Base-by-base conservation (phyloP, 1,140 invertebrate genomes). In the Reticulitermes speratus region DNA sequence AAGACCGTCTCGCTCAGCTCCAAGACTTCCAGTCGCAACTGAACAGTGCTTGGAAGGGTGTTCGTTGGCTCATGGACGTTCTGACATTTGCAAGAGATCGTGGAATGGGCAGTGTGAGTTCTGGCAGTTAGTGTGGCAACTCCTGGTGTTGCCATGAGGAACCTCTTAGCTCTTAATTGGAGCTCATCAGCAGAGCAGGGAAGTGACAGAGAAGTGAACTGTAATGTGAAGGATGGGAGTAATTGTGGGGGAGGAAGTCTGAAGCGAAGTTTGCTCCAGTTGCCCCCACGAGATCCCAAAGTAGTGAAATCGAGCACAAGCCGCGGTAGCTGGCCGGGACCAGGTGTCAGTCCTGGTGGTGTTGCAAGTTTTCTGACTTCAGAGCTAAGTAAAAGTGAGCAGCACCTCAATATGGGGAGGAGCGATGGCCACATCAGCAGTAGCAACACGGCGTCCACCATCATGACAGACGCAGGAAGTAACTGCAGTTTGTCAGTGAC, bases 31-130 rank as follows among this genome's bases (percentile, higher is more conserved):
- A 97, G 89, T 92, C 93, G 2, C 96, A 95, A 89, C 91, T 98
- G 21, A 97, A 98, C 88, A 90, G 93, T 0, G 94, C 97, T 2
- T 99, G 98, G 98, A 98, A 98, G 89, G 95, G 95, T 44, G 95
- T 97, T 7, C 94, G 98, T 23, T 99, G 98, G 98, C 93, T 99
- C 1, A 97, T 98, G 93, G 97, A 99, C 89, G 95, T 98, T 6
- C 96, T 99, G 69, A 95, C 96, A 1, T 98, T 97, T 90, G 97
- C 98, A 2, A 92, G 98, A 86, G 98, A 98, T 89, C 96, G 96
- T 88, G 93, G 90, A 21, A 88, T 84, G n/a, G 93, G 90, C 16
- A 87, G 84, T n/a, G 32, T 44, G 84, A 59, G 32, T 81, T 84
- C 65, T 2, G 16, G 52, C 52, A 52, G 52, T 52, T 84, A 9